Percentiles rank a stretch among this genome's conserved stretches.
phyloP scores from a whole-genome alignment of 2,113 vertebrate species.

The Bolborhynchus lineola region DNA sequence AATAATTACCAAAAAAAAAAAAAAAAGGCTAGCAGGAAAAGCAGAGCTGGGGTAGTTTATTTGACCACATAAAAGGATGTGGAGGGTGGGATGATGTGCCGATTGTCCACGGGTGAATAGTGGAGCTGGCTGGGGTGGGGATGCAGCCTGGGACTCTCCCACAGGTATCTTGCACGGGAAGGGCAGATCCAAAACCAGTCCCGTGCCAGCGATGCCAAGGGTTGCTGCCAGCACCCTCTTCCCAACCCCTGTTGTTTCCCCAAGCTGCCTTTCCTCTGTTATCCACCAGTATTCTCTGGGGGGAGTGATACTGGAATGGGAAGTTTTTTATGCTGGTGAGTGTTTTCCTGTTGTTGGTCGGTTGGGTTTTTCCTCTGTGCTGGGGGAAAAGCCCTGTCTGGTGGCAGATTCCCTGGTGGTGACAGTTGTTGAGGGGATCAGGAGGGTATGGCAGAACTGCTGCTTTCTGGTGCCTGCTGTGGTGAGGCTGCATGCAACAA shows the following conservation, averaged over 20 bases:
- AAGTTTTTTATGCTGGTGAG: fast-evolving
- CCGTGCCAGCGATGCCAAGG: fast-evolving
- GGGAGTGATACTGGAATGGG: not conserved
- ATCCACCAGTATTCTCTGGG: not conserved
- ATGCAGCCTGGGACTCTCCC: not conserved
- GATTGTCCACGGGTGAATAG: not conserved
- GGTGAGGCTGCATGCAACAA: not conserved
- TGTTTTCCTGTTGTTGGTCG: not conserved
- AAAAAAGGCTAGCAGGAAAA: not conserved
- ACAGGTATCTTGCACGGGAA: not conserved
- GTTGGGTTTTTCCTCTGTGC: fast-evolving
- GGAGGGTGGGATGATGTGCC: not conserved
- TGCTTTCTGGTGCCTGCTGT: fast-evolving
- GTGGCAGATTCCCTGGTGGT: fast-evolving
- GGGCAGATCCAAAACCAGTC: not conserved
- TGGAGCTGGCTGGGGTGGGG: not conserved
- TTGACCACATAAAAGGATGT: not conserved
- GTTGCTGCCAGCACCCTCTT: not conserved
- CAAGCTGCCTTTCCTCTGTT: not conserved
- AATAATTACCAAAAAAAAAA: not conserved
- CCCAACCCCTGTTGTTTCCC: fast-evolving
- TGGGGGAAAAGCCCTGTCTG: not conserved
- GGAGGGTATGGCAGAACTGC: not conserved
- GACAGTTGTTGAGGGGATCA: fast-evolving
- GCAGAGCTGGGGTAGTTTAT: not conserved